A percentile compares a stretch with the other conserved stretches of the same genome.
Conservation (phyloP, 2,797 vertebrate species). For the Acrossocheilus fasciatus region DNA sequence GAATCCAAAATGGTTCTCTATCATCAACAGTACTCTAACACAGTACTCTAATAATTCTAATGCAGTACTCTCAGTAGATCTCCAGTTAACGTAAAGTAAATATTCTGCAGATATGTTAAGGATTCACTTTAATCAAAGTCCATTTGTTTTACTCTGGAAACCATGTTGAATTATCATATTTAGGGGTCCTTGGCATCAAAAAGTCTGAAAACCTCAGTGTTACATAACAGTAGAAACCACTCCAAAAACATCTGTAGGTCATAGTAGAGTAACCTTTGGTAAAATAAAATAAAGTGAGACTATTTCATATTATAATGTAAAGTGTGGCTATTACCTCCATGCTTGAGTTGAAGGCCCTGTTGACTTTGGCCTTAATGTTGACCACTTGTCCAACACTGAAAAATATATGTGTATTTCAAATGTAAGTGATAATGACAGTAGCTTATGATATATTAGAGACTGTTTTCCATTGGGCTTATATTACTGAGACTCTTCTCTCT, state of each 20-base stretch:
- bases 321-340: conserved; percentile 87
- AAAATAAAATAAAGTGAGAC: background rate
- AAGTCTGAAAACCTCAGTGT: background rate
- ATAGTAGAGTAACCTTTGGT: background rate
- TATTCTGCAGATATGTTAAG: background rate
- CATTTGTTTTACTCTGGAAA: background rate
- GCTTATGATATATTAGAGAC: background rate
- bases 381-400: conserved; percentile 91
- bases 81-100: background rate
- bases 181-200: too few species aligned
- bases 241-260: background rate
- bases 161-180: background rate
- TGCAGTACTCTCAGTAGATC: background rate
- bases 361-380: conserved; percentile 95
- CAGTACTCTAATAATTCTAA: background rate
- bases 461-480: conserved; percentile 14
- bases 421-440: background rate
- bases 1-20: background rate
- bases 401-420: background rate
- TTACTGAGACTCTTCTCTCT: conserved; percentile 5
- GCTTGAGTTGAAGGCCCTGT: conserved; percentile 95
- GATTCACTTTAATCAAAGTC: background rate
- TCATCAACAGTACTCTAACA: background rate
- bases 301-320: background rate
- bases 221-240: background rate